Conservation (phyloP, 2,797 vertebrate species). For the Peromyscus attwateri region DNA sequence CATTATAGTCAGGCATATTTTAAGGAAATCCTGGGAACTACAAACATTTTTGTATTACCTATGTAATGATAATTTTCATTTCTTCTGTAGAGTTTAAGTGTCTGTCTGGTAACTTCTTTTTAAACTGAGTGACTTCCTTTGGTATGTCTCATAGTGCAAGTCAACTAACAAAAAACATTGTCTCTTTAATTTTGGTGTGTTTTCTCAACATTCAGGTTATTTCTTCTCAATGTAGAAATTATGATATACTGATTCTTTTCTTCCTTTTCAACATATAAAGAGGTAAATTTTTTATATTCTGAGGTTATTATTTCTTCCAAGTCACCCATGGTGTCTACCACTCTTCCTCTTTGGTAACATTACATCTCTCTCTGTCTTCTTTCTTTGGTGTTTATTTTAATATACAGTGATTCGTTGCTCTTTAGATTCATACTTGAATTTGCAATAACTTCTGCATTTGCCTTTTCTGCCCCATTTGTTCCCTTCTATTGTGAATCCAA, state of each 20-base stretch:
- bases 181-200: neutral
- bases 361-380: neutral
- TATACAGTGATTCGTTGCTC: neutral
- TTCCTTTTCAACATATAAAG: neutral
- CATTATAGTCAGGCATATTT: neutral
- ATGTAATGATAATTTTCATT: neutral
- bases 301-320: neutral
- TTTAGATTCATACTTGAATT: neutral
- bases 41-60: neutral
- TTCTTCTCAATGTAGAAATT: slow-evolving; percentile 47
- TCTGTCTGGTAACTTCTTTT: neutral
- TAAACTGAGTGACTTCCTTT: neutral
- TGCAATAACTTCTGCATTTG: neutral
- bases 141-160: neutral
- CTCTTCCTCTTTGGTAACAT: neutral
- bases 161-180: neutral
- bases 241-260: neutral
- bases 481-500: neutral
- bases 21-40: slow-evolving; percentile 14
- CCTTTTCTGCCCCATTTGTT: neutral
- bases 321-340: neutral
- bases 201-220: neutral
- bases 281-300: neutral
- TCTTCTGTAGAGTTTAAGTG: slow-evolving; percentile 21
- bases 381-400: slow-evolving; percentile 15